A percentile compares a stretch with the other conserved stretches of the same genome.
Evolutionary conservation across 2,888 invertebrate species (phyloP).

Genomic region (Erebia epiphron): DNA sequence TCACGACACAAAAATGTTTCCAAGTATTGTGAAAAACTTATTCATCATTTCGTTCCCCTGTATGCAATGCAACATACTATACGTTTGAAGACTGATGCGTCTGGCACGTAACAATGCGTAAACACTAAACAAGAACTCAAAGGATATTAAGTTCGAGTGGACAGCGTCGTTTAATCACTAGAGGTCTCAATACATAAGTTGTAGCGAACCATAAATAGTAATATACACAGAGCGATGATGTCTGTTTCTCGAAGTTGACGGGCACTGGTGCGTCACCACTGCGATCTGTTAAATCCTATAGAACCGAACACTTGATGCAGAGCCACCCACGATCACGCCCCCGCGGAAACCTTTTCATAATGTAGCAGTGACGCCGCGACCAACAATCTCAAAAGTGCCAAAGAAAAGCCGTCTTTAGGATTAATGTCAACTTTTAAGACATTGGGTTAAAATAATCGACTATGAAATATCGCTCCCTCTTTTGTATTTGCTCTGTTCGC

Average conservation of each 20-base stretch:
- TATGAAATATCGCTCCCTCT: constrained; percentile 18
- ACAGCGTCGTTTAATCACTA: constrained; percentile 49
- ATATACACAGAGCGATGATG: constrained; percentile 45
- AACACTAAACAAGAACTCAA: constrained; percentile 32
- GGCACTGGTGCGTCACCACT: constrained; percentile 62
- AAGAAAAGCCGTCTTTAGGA: constrained; percentile 10
- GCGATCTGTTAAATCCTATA: constrained; percentile 49
- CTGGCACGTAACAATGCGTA: constrained; percentile 38
- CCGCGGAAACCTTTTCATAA: constrained; percentile 46
- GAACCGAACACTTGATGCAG: constrained; percentile 59
- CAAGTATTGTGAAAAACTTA: constrained; percentile 44
- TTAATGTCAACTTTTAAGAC: constrained; percentile 19
- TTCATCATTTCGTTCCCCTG: constrained; percentile 41
- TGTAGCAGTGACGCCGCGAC: constrained; percentile 1
- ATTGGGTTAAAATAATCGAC: not conserved
- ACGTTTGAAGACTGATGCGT: constrained; percentile 33
- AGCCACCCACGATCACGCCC: constrained; percentile 56
- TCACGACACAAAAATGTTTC: constrained; percentile 34
- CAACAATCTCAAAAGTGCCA: constrained; percentile 15
- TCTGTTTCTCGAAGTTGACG: constrained; percentile 43
- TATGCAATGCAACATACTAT: constrained; percentile 32
- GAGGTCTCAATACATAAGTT: constrained; percentile 42
- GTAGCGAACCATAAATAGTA: constrained; percentile 67
- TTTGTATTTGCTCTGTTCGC: constrained; percentile 5
- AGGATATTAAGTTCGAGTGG: constrained; percentile 37